phyloP scores from a whole-genome alignment of 2,797 vertebrate species.

The Garrulus glandarius region DNA sequence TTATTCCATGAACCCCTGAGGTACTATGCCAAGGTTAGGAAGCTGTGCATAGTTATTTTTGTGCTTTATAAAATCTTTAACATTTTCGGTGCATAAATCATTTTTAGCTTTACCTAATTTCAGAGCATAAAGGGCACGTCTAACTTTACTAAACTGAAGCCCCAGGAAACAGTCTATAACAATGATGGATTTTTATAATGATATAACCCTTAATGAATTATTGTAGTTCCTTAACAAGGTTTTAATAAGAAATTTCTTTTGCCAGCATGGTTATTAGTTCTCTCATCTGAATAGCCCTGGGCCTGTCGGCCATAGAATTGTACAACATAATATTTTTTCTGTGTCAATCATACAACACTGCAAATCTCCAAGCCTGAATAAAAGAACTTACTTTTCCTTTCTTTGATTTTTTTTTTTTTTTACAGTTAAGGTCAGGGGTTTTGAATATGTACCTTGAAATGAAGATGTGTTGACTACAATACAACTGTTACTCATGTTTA shows the following conservation, averaged over 20 bases:
- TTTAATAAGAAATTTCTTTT: constrained; percentile 73
- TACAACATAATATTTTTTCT: constrained; percentile 69
- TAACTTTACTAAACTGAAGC: constrained; percentile 66
- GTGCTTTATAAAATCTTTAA: constrained; percentile 56
- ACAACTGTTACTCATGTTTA: constrained; percentile 4
- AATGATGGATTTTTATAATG: constrained; percentile 73
- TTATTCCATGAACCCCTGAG: constrained; percentile 11
- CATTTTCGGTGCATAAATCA: constrained; percentile 52
- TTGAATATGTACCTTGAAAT: constrained; percentile 38
- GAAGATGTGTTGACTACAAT: constrained; percentile 1
- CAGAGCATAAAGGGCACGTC: constrained; percentile 61
- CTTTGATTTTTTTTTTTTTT: background rate
- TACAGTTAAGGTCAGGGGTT: background rate
- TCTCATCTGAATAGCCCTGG: constrained; percentile 65
- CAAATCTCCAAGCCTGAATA: constrained; percentile 44
- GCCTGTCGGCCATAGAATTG: constrained; percentile 47
- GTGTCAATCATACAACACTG: constrained; percentile 52
- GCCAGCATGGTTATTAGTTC: constrained; percentile 63
- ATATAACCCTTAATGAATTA: constrained; percentile 74
- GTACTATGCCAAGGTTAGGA: constrained; percentile 9
- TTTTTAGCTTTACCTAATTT: constrained; percentile 70
- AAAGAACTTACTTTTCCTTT: constrained; percentile 36
- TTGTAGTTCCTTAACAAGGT: constrained; percentile 67
- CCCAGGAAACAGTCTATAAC: constrained; percentile 56
- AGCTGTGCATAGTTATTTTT: constrained; percentile 38